Base-by-base conservation (phyloP, 2,113 vertebrate genomes). In the Lontra canadensis region DNA sequence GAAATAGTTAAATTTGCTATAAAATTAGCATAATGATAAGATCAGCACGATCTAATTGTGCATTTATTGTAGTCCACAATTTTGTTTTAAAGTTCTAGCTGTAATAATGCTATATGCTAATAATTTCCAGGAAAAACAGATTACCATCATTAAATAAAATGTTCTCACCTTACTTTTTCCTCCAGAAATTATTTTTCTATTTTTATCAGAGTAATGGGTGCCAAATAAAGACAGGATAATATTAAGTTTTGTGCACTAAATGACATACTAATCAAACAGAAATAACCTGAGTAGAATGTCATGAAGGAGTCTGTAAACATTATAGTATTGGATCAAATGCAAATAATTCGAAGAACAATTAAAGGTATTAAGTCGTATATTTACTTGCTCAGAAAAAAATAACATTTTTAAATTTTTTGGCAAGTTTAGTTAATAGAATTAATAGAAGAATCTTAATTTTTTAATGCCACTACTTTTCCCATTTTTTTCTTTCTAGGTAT, bases 101-200 rank as follows among this genome's bases (percentile, higher is more conserved):
- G 6, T 84, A n/a, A 34, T 47, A 76, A 5, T 11, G 63, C 65
- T 10, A 55, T 1, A 55, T 73, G 63, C 39, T 94, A 44, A 23
- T 47, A 34, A 20, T 21, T 92, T 95, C 59, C 49, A 74, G 20
- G 42, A 83, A 90, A 95, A 97, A 49, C 25, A 96, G 25, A 23
- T 83, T 55, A 85, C 10, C 5, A 26, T n/a, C 17, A 36, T 67
- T 61, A 84, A 1, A 29, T 55, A 71, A 81, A 73, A 36, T 1
- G 67, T 87, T 79, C 67, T 15, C 69, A n/a, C 44, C 0, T 84
- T 61, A 34, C 8, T 4, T 93, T 81, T 95, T 4, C 15, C 13
- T 44, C 6, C 21, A 44, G 20, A 74, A 92, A 84, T 4, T 31
- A 15, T 78, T 47, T 59, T 86, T 42, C 47, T 47, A 14, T 67